Evolutionary conservation across 1,140 invertebrate genomes (phyloP), one percentile per base, ranked within the genome.

Genomic region (Habropoda laboriosa): DNA sequence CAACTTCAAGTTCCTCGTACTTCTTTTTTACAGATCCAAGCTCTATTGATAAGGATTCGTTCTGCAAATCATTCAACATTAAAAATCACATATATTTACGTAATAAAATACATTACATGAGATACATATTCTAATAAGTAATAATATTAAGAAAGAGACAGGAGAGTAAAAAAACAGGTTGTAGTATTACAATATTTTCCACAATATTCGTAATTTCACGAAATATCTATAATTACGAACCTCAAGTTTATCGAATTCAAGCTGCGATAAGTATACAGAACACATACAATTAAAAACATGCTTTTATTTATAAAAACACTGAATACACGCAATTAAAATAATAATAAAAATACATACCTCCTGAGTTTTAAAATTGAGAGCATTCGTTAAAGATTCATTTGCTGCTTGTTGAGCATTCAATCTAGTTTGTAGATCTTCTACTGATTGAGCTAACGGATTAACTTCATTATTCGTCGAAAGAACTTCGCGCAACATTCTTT

Each of bases 401-500:
- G 92, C 92, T 78, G 92, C 87, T 89, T 95, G 94, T 80, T 95
- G 95, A 82, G 94, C 94, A 66, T 95, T 93, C 12, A 95, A 83
- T 86, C 95, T 94, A 64, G 91, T 91, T 86, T 95, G 95, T 79
- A 95, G 90, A 86, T 95, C 94, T 82, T 95, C 95, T 0, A 95
- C 93, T 24, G 94, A 95, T 79, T 94, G 93, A 70, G 94, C 93
- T 21, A 95, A 88, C 2, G 93, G 94, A 85, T 95, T 95, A 89
- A 95, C 94, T 24, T 94, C 94, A 76, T 92, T 94, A 57, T 92
- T 93, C 7, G 93, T 93, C 67, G 91, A 94, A 38, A 96, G 91
- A 78, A 96, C 93, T 88, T 96, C 95, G 3, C 94, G 93, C 21
- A 96, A 87, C 93, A 95, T 95, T 88, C 93, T 92, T 86, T 95